phyloP scores from a whole-genome alignment of 2,888 invertebrate genomes.

The Stenodema calcarata region DNA sequence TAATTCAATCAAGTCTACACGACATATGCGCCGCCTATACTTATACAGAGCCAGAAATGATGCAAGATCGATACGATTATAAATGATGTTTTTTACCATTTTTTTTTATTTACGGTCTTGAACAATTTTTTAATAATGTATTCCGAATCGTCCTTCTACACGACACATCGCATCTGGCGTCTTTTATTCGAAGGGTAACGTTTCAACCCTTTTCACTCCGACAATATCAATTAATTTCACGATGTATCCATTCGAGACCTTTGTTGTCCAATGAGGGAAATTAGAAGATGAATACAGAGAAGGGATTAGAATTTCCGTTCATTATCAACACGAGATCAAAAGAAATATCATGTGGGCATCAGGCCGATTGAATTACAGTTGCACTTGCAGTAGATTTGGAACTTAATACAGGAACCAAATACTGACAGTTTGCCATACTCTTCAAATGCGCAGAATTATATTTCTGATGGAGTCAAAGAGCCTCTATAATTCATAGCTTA shows the following conservation, averaged over 20 bases:
- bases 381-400: too few species aligned
- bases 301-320: neutral
- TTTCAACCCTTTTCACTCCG: neutral
- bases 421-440: too few species aligned
- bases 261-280: neutral
- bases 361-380: too few species aligned
- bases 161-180: neutral
- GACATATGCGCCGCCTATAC: neutral
- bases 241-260: neutral
- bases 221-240: neutral
- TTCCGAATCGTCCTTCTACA: neutral
- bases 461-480: too few species aligned
- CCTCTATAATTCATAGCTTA: too few species aligned
- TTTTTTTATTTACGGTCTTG: neutral
- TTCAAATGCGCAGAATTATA: too few species aligned
- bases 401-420: too few species aligned
- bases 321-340: too few species aligned
- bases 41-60: neutral
- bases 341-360: too few species aligned
- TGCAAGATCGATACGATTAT: neutral
- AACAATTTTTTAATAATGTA: neutral
- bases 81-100: too few species aligned
- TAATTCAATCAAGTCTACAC: neutral
- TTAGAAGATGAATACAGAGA: neutral
- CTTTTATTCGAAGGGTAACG: neutral